Base-by-base conservation (phyloP, 2,888 invertebrate genomes). In the Pegoplata infirma region DNA sequence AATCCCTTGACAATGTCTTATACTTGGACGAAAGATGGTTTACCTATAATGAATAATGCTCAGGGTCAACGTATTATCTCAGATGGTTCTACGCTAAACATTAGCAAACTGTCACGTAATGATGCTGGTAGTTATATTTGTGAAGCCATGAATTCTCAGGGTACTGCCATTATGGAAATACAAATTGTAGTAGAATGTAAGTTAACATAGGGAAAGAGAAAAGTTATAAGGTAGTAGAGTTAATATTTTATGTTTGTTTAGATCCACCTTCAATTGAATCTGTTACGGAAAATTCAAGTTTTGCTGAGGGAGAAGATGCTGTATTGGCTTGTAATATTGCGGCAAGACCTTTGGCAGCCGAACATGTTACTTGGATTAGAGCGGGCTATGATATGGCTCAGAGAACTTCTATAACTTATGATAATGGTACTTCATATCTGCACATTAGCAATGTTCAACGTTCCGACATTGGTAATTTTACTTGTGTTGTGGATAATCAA, bases 1-100 rank as follows among this genome's bases (percentile, higher is more conserved):
- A 88, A 88, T 83, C 88, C 88, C 46, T 86, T 87, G 86, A 72
- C 84, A n/a, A 88, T 88, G 81, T 86, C 86, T 53, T 88, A 87
- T 49, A 86, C 88, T 66, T 88, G 88, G 88, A 88, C 87, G 32
- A 88, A 87, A 82, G 86, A 88, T 69, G 88, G 88, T 21, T 82
- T 88, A 59, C 88, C 88, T 61, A 88, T 88, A 64, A 87, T 85
- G 82, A 84, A 83, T 81, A 87, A 84, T 16, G 71, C 80, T 7
- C 61, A 83, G 21, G 85, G 84, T 25, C 86, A 88, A 63, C 84
- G 88, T 17, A 83, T 88, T 75, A 83, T 87, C 71, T 86, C 86
- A 7, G 88, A 88, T 46, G 88, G 88, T 40, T 83, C 88, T 1
- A 81, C 85, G 23, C 82, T 88, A 55, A 88, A 87, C 36, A 88